Conservation (phyloP, 2,113 vertebrate genomes). For the Pleuronectes platessa region DNA sequence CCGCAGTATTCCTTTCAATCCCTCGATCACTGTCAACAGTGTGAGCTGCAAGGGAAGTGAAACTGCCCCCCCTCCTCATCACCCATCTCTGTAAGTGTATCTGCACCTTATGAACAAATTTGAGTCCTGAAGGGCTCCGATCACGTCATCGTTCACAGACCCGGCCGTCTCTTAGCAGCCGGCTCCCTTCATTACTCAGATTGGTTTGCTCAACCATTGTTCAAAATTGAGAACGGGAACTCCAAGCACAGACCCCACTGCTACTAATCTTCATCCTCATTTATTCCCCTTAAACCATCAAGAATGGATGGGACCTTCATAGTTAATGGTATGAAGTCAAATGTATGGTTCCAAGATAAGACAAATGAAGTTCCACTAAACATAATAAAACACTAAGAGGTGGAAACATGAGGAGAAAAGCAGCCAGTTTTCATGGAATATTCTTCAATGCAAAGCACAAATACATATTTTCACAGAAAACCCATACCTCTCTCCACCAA, state of each 20-base stretch:
- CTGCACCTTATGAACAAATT: background rate
- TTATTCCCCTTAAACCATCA: background rate
- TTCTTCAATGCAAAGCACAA: too few relatives aligned
- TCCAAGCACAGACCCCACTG: background rate
- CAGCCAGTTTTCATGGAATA: background rate
- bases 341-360: background rate
- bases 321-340: background rate
- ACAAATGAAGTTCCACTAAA: background rate
- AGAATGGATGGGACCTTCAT: background rate
- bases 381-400: background rate
- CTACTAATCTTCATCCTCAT: background rate
- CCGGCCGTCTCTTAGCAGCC: background rate
- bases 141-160: background rate
- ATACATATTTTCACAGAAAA: too few relatives aligned
- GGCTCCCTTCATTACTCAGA: background rate
- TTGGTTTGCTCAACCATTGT: background rate
- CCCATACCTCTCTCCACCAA: too few relatives aligned
- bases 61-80: background rate
- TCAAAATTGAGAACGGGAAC: background rate
- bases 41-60: background rate
- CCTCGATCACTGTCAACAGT: constrained; percentile 8
- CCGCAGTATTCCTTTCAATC: background rate
- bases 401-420: background rate
- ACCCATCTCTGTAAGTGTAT: background rate
- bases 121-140: background rate